These are phyloP conservation scores for Cheirogaleus major DNA, from an alignment of 2,797 vertebrate species.

Conservation along the genomic window DNA sequence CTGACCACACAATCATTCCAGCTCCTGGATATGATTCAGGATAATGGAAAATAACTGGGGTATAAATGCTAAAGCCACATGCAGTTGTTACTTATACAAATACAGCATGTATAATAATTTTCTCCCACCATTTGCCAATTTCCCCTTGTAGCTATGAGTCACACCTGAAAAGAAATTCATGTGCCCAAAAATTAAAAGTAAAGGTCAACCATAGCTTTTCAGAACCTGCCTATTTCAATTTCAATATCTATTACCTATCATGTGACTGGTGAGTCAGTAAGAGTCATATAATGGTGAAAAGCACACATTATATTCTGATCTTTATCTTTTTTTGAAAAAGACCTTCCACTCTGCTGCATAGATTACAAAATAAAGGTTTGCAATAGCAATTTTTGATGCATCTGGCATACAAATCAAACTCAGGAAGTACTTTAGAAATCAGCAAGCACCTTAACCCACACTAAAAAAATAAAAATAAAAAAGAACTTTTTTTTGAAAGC, in stretches of 20 bases:
- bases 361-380: conserved; percentile 54
- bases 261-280: conserved; percentile 60
- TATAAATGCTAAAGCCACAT: neutral
- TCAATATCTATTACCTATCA: conserved; percentile 64
- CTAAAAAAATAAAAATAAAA: neutral
- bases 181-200: conserved; percentile 40
- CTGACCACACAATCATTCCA: neutral
- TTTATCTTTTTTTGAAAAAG: conserved; percentile 54
- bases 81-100: conserved; percentile 42
- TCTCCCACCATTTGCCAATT: conserved; percentile 39
- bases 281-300: conserved; percentile 36
- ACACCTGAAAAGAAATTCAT: conserved; percentile 23
- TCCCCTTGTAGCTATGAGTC: conserved; percentile 47
- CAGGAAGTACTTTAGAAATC: conserved; percentile 60
- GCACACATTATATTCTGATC: conserved; percentile 32
- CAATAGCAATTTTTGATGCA: conserved; percentile 58
- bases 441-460: conserved; percentile 67
- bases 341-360: conserved; percentile 9
- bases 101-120: neutral
- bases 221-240: conserved; percentile 47
- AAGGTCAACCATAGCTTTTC: conserved; percentile 65
- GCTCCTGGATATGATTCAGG: conserved; percentile 31
- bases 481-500: conserved; percentile 54
- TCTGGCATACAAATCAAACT: conserved; percentile 60
- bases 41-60: conserved; percentile 12